These are phyloP conservation scores for Geotrypetes seraphini DNA, from an alignment of 2,797 vertebrate genomes.

Conservation along the genomic window DNA sequence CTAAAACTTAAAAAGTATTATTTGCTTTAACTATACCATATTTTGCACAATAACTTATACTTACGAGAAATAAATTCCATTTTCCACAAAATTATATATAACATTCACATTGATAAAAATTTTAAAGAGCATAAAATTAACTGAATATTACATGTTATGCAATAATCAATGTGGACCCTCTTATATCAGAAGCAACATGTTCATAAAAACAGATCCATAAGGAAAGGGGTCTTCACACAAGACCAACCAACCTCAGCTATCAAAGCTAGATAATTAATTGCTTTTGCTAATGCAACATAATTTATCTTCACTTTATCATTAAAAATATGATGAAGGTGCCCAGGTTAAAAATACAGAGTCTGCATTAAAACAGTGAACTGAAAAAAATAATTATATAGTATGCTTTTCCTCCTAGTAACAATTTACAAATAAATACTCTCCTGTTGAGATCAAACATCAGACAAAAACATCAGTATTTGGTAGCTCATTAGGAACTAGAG, in stretches of 20 bases:
- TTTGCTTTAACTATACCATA: slow-evolving; percentile 54
- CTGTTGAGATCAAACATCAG: slow-evolving; percentile 28
- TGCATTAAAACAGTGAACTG: slow-evolving; percentile 17
- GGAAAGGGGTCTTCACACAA: slow-evolving; percentile 31
- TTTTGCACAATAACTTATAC: slow-evolving; percentile 71
- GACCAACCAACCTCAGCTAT: slow-evolving; percentile 35
- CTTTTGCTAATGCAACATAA: no score
- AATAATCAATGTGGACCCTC: slow-evolving; percentile 40
- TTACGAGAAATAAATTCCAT: slow-evolving; percentile 50
- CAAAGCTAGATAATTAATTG: slow-evolving; percentile 36
- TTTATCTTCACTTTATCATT: slow-evolving; percentile 24
- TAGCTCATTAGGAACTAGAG: no score
- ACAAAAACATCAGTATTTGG: no score
- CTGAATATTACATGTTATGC: slow-evolving; percentile 41
- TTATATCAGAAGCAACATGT: slow-evolving; percentile 23
- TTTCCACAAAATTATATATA: slow-evolving; percentile 63
- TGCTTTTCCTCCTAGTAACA: slow-evolving; percentile 22
- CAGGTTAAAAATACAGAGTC: slow-evolving; percentile 25
- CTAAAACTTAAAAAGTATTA: slow-evolving; percentile 59
- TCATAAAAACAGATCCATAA: no score
- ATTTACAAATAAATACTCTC: slow-evolving; percentile 6
- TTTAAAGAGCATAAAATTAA: slow-evolving; percentile 52
- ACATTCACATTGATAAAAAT: slow-evolving; percentile 65
- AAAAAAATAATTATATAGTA: slow-evolving; percentile 20
- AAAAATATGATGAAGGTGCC: slow-evolving; percentile 21